Evolutionary conservation across 2,888 invertebrate genomes (phyloP), one percentile per base, ranked within the genome.

Genomic region (Sericinus montela): DNA sequence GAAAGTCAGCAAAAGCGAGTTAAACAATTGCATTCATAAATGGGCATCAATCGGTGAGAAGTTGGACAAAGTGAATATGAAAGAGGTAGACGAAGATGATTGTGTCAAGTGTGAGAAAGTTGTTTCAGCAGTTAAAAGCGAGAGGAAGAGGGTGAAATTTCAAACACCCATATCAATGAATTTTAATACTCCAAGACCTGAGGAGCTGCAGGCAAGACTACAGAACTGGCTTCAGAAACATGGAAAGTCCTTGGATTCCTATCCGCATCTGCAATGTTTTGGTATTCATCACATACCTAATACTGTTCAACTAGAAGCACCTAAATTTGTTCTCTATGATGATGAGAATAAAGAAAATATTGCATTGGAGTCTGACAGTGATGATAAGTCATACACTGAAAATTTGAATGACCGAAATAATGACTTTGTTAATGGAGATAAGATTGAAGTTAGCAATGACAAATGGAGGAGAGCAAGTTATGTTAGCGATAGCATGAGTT

Each of bases 321-420:
- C 62, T 0, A 60, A 60, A 35, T 42, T 57, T 15, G 62, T 68
- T 5, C 43, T 58, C 1, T 69, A 69, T 45, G 77, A 83, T 16
- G 88, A 89, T 41, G 89, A 90, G 44, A 78, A 91, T 59, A 91
- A 90, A 57, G 91, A 90, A 52, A 90, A 91, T 57, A 68, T 85
- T 43, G 84, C 86, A 0, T 44, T 83, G 3, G 80, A 84, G 3
- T 72, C 79, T 0, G 85, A 85, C 19, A 76, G 75, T 29, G 87
- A 85, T 54, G 76, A 85, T 59, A 79, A 75, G 5, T 88, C 89
- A 0, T 84, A 65, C 42, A 56, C 62, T 0, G 83, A 87, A 5
- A 79, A 70, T 41, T 75, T 81, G 66, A 80, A 75, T 23, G 68
- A 74, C 2, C 54, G 59, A 19, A 58, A 65, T 7, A 60, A 65